Conservation (phyloP, 2,797 vertebrate species). For the Aphelocoma californica region DNA sequence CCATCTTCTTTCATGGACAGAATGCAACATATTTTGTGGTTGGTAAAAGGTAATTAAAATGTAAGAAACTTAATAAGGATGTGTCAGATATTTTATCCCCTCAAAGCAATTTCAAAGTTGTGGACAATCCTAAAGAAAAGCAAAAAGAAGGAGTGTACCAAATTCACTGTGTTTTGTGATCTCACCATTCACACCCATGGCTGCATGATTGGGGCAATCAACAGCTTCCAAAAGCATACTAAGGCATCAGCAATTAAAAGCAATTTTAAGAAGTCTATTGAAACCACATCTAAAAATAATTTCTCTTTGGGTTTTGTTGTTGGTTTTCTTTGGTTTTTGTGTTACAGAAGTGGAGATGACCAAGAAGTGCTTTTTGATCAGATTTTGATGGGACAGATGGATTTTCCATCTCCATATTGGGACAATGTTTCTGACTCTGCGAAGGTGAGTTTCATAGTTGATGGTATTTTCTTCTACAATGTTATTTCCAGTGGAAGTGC, state of each 20-base stretch:
- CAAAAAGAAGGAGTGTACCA: not conserved
- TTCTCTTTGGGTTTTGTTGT: conserved; percentile 19
- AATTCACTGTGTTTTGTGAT: not conserved
- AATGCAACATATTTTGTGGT: not conserved
- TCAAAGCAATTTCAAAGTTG: not conserved
- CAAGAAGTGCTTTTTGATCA: conserved; percentile 93
- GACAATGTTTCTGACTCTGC: conserved; percentile 91
- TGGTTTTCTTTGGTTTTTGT: conserved; percentile 31
- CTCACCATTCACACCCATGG: not conserved
- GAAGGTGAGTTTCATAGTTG: conserved; percentile 78
- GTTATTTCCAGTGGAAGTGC: not conserved
- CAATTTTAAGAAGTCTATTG: not conserved
- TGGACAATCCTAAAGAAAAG: not conserved
- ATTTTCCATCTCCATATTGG: conserved; percentile 93
- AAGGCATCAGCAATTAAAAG: not conserved
- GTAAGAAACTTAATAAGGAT: not conserved
- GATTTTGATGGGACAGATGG: conserved; percentile 89
- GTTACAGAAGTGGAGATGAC: conserved; percentile 84
- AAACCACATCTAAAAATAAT: conserved; percentile 10
- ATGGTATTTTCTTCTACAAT: not conserved
- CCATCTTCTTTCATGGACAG: not conserved
- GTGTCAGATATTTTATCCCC: not conserved
- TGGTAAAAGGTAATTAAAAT: conserved; percentile 12
- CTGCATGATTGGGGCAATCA: not conserved
- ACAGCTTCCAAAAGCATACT: not conserved